Evolutionary conservation across 2,797 vertebrate genomes (phyloP).

Genomic region (Phoebastria nigripes): DNA sequence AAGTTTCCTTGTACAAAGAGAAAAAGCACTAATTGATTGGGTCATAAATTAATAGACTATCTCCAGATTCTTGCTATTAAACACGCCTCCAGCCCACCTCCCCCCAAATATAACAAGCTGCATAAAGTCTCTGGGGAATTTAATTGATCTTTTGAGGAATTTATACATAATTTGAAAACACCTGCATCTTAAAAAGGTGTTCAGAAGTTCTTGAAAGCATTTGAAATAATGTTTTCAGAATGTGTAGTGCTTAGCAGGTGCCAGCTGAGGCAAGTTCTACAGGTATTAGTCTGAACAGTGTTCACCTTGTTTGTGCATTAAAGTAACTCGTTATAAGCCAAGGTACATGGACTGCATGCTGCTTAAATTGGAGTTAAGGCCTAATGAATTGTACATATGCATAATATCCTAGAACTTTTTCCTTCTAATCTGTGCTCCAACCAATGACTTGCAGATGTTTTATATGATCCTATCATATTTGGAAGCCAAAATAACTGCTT

Average conservation of each 20-base stretch:
- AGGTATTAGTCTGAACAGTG: slow-evolving; percentile 31
- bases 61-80: neutral
- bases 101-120: neutral
- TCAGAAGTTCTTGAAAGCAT: slow-evolving; percentile 26
- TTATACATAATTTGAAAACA: slow-evolving; percentile 25
- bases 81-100: neutral
- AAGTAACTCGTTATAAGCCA: neutral
- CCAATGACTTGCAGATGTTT: slow-evolving; percentile 65
- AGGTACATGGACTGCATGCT: neutral
- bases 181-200: neutral
- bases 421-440: slow-evolving; percentile 25
- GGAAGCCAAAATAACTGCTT: slow-evolving; percentile 46
- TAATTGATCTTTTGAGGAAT: slow-evolving; percentile 5
- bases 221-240: slow-evolving; percentile 27
- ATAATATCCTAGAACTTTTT: slow-evolving; percentile 23
- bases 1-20: neutral
- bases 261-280: neutral
- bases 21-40: neutral
- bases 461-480: slow-evolving; percentile 33
- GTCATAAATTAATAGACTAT: neutral
- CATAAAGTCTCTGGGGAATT: neutral
- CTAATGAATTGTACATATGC: slow-evolving; percentile 39
- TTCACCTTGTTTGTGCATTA: slow-evolving; percentile 46
- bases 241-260: slow-evolving; percentile 10
- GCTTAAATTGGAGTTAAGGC: slow-evolving; percentile 20